Evolutionary conservation across 2,888 invertebrate genomes (phyloP).

Genomic region (Thecocarcelia acutangulata): DNA sequence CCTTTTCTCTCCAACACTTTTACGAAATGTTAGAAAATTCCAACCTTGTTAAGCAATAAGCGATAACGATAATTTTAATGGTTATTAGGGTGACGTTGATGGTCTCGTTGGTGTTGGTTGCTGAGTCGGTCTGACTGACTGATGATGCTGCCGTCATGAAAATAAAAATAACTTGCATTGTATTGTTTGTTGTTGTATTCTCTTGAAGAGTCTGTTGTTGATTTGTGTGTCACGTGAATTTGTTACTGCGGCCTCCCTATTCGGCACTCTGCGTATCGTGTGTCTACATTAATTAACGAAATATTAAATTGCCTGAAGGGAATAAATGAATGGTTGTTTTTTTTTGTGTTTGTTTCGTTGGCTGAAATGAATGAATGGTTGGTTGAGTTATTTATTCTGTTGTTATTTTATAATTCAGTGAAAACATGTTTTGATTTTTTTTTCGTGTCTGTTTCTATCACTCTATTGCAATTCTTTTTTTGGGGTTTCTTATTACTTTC

Average conservation of each 20-base stretch:
- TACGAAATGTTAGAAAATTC: not conserved
- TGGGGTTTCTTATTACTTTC: not conserved
- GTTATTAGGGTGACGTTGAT: constrained; percentile 11
- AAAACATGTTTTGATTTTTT: constrained; percentile 30
- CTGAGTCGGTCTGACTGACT: not conserved
- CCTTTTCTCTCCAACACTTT: not conserved
- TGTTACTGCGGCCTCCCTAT: not conserved
- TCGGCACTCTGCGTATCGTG: constrained; percentile 6
- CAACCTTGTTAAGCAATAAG: not conserved
- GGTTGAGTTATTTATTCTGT: not conserved
- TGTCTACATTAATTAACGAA: constrained; percentile 20
- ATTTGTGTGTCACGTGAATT: constrained; percentile 45
- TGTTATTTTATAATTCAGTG: constrained; percentile 12
- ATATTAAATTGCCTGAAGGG: not conserved
- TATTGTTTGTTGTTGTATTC: constrained; percentile 2
- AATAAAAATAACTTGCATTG: constrained; percentile 7
- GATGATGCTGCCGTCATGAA: constrained; percentile 10
- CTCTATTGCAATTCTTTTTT: not conserved
- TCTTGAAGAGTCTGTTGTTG: constrained; percentile 7
- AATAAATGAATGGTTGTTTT: constrained; percentile 1
- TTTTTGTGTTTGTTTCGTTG: constrained; percentile 1
- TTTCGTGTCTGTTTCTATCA: not conserved
- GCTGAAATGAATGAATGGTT: constrained; percentile 7
- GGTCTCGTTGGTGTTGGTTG: not conserved
- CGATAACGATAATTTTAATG: constrained; percentile 26